Evolutionary conservation across 2,888 invertebrate species (phyloP).

Genomic region (Eremobia ochroleuca): DNA sequence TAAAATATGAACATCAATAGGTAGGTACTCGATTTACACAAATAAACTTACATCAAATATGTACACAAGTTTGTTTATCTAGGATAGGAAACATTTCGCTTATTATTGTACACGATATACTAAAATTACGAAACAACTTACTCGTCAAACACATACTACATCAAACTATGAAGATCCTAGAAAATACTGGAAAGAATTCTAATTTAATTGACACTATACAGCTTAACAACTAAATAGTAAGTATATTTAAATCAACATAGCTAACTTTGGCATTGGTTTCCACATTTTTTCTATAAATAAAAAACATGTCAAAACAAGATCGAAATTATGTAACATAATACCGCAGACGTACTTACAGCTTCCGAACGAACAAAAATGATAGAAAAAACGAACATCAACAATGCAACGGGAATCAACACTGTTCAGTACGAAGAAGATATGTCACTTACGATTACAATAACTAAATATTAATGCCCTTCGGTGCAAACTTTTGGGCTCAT

Average conservation of each 20-base stretch:
- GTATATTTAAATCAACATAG: slow-evolving; percentile 87
- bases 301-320: slow-evolving; percentile 89
- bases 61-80: slow-evolving; percentile 86
- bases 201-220: slow-evolving; percentile 91
- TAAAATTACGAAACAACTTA: slow-evolving; percentile 89
- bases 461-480: slow-evolving; percentile 87
- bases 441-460: slow-evolving; percentile 82
- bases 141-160: slow-evolving; percentile 84
- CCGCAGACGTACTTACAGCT: slow-evolving; percentile 74
- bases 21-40: slow-evolving; percentile 89
- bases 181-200: slow-evolving; percentile 87
- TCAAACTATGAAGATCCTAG: slow-evolving; percentile 88
- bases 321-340: slow-evolving; percentile 84
- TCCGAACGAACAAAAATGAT: slow-evolving; percentile 80
- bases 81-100: slow-evolving; percentile 90
- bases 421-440: slow-evolving; percentile 85
- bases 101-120: slow-evolving; percentile 87
- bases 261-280: slow-evolving; percentile 91
- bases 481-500: slow-evolving; percentile 85
- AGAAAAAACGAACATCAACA: slow-evolving; percentile 85
- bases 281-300: slow-evolving; percentile 87
- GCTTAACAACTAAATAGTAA: slow-evolving; percentile 87
- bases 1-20: slow-evolving; percentile 90
- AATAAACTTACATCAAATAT: slow-evolving; percentile 84
- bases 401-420: slow-evolving; percentile 84